Conservation (phyloP, 2,113 vertebrate species). For the Coptodon bakossiorum region DNA sequence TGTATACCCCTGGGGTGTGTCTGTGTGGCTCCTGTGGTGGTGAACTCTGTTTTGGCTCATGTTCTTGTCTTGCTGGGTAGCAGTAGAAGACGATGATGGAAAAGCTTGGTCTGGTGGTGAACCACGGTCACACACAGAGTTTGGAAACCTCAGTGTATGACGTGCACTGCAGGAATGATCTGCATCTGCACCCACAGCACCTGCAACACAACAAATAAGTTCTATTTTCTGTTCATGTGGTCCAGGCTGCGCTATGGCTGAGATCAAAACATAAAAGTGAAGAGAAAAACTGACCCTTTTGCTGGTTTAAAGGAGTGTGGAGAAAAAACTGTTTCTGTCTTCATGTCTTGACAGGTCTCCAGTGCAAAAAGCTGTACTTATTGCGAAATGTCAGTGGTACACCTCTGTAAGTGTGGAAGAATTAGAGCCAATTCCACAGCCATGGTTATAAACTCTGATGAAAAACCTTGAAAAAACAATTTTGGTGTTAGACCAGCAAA, state of each 20-base stretch:
- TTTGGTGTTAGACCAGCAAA: not conserved
- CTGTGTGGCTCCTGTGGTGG: slow-evolving; percentile 29
- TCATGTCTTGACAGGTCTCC: not conserved
- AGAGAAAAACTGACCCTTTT: not conserved
- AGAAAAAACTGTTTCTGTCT: not conserved
- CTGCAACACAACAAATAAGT: slow-evolving; percentile 16
- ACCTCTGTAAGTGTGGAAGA: not conserved
- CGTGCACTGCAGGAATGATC: slow-evolving; percentile 40
- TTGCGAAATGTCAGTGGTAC: not conserved
- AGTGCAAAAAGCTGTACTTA: not conserved
- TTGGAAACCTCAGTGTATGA: slow-evolving; percentile 22
- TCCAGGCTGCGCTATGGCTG: not conserved
- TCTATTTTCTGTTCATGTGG: not conserved
- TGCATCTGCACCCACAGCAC: slow-evolving; percentile 24
- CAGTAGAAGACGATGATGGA: not conserved
- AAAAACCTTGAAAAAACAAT: not conserved
- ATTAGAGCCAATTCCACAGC: not conserved
- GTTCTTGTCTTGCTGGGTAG: not conserved
- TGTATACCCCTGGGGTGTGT: slow-evolving; percentile 30
- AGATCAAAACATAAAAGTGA: not conserved
- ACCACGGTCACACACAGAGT: slow-evolving; percentile 3
- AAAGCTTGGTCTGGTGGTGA: slow-evolving; percentile 13
- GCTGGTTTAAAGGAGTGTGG: not conserved
- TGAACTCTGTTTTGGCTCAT: not conserved
- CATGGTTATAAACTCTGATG: not conserved